Evolutionary conservation across 53 echinoderm and acorn worm genomes (phyloP).

Genomic region (Hippasteria phrygiana): DNA sequence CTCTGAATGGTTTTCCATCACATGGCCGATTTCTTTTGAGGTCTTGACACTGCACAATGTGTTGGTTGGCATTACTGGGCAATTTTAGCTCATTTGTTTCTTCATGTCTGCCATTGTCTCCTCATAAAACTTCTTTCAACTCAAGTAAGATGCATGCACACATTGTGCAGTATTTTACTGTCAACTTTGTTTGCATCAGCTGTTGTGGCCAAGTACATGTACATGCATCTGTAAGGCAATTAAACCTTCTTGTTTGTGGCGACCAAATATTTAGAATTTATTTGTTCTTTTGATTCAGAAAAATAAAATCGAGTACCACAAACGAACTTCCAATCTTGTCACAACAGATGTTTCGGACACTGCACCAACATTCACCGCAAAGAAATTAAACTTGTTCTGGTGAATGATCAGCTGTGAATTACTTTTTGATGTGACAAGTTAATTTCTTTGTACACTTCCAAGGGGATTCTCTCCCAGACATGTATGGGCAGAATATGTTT

Average conservation of each 20-base stretch:
- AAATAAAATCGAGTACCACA: not conserved
- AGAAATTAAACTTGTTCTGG: not conserved
- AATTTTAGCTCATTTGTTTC: slow-evolving; percentile 21
- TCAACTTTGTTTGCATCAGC: too few species aligned
- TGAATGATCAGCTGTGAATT: too few species aligned
- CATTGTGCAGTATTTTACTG: too few species aligned
- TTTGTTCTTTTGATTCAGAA: not conserved
- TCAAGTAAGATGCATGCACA: too few species aligned
- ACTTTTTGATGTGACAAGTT: too few species aligned
- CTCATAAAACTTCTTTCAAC: not conserved
- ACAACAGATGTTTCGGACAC: not conserved
- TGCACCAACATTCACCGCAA: not conserved
- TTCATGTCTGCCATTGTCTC: not conserved
- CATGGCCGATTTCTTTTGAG: too few species aligned
- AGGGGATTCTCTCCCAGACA: not conserved
- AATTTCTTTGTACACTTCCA: not conserved
- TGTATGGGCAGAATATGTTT: not conserved
- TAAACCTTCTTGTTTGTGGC: not conserved
- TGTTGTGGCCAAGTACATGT: too few species aligned
- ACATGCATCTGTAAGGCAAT: too few species aligned
- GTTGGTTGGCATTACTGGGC: not conserved
- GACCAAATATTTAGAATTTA: not conserved
- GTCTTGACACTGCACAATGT: too few species aligned
- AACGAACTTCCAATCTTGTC: not conserved
- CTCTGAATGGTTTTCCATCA: not conserved